Conservation (phyloP, 2,113 vertebrate genomes). For the Galbula dea region DNA sequence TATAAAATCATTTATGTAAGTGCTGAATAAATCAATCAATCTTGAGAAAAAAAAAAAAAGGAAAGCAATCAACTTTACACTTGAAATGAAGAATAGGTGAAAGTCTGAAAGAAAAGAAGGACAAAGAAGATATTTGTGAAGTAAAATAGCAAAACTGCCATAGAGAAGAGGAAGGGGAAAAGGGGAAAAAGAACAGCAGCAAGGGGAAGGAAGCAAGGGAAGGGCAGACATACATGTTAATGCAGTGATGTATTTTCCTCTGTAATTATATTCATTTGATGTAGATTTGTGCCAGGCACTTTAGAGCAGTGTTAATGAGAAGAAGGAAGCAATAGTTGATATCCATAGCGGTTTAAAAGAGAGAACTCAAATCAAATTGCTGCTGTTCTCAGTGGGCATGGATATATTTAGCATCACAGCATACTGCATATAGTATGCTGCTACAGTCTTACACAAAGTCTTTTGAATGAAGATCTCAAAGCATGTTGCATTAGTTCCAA, state of each 20-base stretch:
- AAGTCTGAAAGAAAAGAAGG: background rate
- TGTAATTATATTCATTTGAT: conserved; percentile 48
- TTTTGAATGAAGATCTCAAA: background rate
- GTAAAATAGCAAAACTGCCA: background rate
- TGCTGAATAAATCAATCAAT: conserved; percentile 31
- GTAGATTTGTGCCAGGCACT: conserved; percentile 30
- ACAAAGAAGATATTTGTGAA: background rate
- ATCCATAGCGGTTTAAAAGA: background rate
- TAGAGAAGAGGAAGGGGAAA: background rate
- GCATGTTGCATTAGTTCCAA: background rate
- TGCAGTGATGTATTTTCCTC: background rate
- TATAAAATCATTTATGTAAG: background rate
- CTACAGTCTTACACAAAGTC: background rate
- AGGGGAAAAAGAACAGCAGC: background rate
- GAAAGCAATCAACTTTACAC: background rate
- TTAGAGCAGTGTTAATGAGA: conserved; percentile 33
- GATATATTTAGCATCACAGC: conserved; percentile 31
- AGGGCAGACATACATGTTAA: background rate
- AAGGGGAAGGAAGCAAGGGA: background rate
- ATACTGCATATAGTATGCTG: background rate
- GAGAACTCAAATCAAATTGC: background rate
- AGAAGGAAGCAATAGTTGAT: conserved; percentile 9
- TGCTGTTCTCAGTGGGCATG: background rate
- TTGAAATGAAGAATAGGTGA: background rate
- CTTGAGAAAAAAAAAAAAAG: background rate